Percentiles rank a stretch among this genome's conserved stretches.
phyloP scores from a whole-genome alignment of 1,140 invertebrate species.

The Trichogramma pretiosum region DNA sequence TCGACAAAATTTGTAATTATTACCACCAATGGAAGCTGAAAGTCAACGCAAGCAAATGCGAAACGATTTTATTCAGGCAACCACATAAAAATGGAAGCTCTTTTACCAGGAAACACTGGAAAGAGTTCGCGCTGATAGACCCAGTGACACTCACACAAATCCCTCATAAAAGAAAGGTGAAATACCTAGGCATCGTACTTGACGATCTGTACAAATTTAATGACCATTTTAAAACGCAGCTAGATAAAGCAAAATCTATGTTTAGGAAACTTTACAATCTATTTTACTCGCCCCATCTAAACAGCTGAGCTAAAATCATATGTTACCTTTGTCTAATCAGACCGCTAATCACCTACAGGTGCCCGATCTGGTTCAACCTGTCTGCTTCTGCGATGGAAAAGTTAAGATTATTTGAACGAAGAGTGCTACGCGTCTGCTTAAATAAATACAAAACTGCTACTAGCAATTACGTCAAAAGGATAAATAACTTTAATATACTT shows the following conservation, averaged over 20 bases:
- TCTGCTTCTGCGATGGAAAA: constrained; percentile 19
- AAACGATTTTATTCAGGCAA: constrained; percentile 14
- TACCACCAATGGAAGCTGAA: constrained; percentile 11
- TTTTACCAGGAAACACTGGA: too few relatives aligned
- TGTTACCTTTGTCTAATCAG: constrained; percentile 21
- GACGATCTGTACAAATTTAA: constrained; percentile 17
- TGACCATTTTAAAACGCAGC: constrained; percentile 14
- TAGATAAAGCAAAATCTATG: constrained; percentile 20
- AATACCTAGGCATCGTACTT: constrained; percentile 21
- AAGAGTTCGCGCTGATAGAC: too few relatives aligned
- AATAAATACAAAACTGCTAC: constrained; percentile 9
- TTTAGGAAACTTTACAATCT: constrained; percentile 10
- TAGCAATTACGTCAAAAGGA: constrained; percentile 13
- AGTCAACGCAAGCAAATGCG: constrained; percentile 8
- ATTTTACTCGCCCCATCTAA: constrained; percentile 17
- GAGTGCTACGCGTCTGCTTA: constrained; percentile 21
- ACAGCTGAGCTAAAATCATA: constrained; percentile 20
- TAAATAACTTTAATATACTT: constrained; percentile 19
- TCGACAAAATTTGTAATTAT: constrained; percentile 4
- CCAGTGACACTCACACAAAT: too few relatives aligned
- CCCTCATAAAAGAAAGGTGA: constrained; percentile 13
- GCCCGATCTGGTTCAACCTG: constrained; percentile 24
- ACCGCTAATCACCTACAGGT: constrained; percentile 22
- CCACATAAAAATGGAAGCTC: too few relatives aligned
- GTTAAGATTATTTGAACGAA: constrained; percentile 20